Evolutionary conservation across 92 coral and sea anemone genomes (phyloP).

Genomic region (Galaxea fascicularis): DNA sequence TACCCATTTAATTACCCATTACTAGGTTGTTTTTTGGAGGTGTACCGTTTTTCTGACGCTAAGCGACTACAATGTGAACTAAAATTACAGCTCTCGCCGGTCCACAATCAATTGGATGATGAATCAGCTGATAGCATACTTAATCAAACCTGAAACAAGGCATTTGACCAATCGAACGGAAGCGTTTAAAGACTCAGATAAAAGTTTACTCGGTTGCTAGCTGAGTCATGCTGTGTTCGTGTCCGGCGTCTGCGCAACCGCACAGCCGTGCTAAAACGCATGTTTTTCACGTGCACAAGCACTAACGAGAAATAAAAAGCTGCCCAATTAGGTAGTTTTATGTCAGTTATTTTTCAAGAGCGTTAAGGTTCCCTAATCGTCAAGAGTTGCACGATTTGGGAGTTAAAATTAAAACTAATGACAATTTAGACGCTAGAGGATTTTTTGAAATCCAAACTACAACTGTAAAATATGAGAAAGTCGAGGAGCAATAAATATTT

Average conservation of each 20-base stretch:
- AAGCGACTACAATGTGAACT: too few relatives aligned
- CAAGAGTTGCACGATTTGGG: not conserved
- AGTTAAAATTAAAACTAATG: not conserved
- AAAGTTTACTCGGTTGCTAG: not conserved
- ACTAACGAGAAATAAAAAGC: not conserved
- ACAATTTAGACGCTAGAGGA: not conserved
- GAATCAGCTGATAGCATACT: not conserved
- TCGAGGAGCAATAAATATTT: not conserved
- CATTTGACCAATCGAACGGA: not conserved
- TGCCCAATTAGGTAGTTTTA: not conserved
- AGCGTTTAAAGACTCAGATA: not conserved
- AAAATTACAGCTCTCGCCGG: too few relatives aligned
- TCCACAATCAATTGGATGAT: not conserved
- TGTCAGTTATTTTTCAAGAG: conserved; percentile 13
- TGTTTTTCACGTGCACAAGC: not conserved
- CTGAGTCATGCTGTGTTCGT: conserved; percentile 21
- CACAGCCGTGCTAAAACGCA: not conserved
- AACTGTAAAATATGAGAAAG: not conserved
- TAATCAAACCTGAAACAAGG: not conserved
- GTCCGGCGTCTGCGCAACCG: not conserved
- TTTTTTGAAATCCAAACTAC: not conserved
- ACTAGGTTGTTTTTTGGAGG: too few relatives aligned
- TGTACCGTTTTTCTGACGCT: too few relatives aligned
- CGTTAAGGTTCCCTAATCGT: not conserved
- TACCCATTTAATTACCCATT: too few relatives aligned